Base-by-base conservation (phyloP, 2,888 invertebrate species). In the Agrochola litura region DNA sequence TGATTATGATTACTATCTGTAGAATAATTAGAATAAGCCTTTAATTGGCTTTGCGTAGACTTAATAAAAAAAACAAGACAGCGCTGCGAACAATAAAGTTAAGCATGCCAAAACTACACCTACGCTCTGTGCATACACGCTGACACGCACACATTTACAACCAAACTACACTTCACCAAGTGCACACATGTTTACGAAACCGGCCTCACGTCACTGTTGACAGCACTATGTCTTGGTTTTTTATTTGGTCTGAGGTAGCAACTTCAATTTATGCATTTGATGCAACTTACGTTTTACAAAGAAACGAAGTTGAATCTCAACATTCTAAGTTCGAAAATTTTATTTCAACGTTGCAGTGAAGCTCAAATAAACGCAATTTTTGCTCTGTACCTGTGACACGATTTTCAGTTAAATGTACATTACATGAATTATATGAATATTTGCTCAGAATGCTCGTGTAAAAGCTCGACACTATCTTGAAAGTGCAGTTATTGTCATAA, bases 291-390 rank as follows among this genome's bases (percentile, higher is more conserved):
- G 8, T 30, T 30, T 49, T 14, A 52, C 14, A 22, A 54, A 46
- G 16, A 22, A 16, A 19, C 16, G 19, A 49, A 46, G 2, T n/a
- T 41, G 9, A 61, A 68, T 37, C 22, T 54, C 1, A 77, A 68
- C 19, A 25, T 81, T 64, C 19, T 37, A 52, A 22, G 58, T 16
- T 37, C 4, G 1, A 41, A n/a, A 74, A 68, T 67, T 46, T 52
- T n/a, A 72, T 72, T 72, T 72, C 6, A 74, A 60, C 61, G 25
- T 69, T 73, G 61, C 64, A 64, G 25, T 49, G 52, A 43, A 49
- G 9, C 58, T 66, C 61, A 69, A 73, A 78, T 82, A 81, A 86
- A 82, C 73, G 46, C 30, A 68, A 77, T 76, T 54, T 80, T 76
- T 79, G 68, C 73, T 46, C 19, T 52, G 66, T 77, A 81, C 69